Evolutionary conservation across 2,797 vertebrate species (phyloP).

Genomic region (Iguana delicatissima): DNA sequence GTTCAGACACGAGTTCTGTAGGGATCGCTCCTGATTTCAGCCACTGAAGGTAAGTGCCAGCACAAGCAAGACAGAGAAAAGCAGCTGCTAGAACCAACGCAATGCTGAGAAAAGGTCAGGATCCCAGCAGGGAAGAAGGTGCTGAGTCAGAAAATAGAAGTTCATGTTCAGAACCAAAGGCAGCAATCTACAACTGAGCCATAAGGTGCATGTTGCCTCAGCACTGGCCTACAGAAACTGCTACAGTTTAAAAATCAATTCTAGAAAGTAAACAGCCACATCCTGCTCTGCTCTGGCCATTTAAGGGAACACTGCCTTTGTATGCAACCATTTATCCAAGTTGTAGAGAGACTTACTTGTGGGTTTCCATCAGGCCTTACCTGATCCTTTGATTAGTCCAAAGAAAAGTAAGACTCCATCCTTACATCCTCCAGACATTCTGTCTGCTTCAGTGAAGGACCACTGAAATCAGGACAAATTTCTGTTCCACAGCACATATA

Average conservation of each 20-base stretch:
- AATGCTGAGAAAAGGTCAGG: neutral
- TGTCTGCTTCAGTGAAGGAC: conserved; percentile 1
- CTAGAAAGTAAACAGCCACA: neutral
- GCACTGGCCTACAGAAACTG: neutral
- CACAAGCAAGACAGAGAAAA: neutral
- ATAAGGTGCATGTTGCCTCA: neutral
- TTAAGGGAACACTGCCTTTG: neutral
- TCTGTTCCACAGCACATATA: conserved; percentile 26
- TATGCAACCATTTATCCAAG: neutral
- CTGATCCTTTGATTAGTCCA: neutral
- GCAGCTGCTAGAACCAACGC: neutral
- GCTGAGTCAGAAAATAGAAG: neutral
- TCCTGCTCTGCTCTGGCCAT: neutral
- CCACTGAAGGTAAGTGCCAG: neutral
- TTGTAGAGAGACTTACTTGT: neutral
- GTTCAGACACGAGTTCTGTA: neutral
- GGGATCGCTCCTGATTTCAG: neutral
- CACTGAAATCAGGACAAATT: conserved; percentile 14
- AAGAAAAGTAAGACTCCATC: neutral
- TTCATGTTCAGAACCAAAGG: neutral
- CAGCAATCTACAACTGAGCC: neutral
- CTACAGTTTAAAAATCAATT: neutral
- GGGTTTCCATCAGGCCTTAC: neutral
- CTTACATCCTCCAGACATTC: neutral
- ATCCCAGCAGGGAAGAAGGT: neutral